These are phyloP conservation scores for Synanthedon vespiformis DNA, from an alignment of 2,888 invertebrate species.

Conservation along the genomic window DNA sequence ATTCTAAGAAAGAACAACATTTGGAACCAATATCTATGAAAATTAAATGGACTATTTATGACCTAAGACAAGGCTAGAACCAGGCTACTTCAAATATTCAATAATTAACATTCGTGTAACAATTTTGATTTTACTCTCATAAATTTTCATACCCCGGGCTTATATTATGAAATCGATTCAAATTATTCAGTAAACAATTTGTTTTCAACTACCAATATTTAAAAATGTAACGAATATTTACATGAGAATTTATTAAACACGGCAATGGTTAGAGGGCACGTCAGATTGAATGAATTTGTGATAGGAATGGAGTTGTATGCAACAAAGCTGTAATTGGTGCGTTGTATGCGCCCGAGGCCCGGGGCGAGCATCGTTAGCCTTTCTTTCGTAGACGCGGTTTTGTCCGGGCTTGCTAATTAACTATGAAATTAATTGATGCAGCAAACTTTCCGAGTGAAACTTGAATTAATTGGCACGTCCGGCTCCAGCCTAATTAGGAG, in stretches of 20 bases:
- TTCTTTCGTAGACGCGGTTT: conserved; percentile 62
- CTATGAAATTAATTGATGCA: conserved; percentile 72
- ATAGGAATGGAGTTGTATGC: conserved; percentile 29
- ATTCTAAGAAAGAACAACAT: no score
- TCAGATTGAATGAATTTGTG: conserved; percentile 31
- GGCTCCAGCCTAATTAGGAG: conserved; percentile 70
- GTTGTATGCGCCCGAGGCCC: conserved; percentile 50
- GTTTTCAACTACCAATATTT: no score
- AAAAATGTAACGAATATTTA: not conserved
- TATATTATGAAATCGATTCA: no score
- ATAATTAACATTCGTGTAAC: no score
- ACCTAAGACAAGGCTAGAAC: no score
- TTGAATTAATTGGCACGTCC: conserved; percentile 72
- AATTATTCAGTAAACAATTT: no score
- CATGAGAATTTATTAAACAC: not conserved
- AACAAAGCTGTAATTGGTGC: conserved; percentile 64
- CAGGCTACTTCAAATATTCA: no score
- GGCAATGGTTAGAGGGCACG: conserved; percentile 14
- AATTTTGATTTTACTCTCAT: no score
- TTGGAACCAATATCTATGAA: no score
- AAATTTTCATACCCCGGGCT: no score
- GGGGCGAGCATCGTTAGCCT: conserved; percentile 63
- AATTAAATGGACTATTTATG: no score
- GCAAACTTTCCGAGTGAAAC: conserved; percentile 70
- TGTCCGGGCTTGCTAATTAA: conserved; percentile 67